phyloP scores from a whole-genome alignment of 2,113 vertebrate species.

The Cisticola juncidis region DNA sequence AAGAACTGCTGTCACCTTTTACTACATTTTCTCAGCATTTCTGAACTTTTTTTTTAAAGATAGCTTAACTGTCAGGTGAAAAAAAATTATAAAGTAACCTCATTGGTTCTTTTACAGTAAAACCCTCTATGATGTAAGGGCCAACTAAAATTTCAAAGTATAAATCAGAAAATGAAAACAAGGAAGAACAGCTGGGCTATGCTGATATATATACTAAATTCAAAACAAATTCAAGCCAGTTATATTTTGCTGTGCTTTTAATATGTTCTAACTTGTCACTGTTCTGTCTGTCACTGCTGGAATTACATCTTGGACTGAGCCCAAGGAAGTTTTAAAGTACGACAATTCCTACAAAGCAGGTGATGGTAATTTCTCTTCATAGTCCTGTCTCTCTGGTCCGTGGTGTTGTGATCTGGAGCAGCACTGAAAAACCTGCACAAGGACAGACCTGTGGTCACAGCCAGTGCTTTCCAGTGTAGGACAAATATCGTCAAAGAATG shows the following conservation, averaged over 20 bases:
- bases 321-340: background rate
- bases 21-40: constrained; percentile 4
- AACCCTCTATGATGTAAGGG: background rate
- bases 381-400: background rate
- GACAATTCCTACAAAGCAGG: background rate
- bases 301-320: background rate
- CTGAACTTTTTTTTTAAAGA: background rate
- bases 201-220: constrained; percentile 22
- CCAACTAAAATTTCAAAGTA: background rate
- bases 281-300: background rate
- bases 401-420: background rate
- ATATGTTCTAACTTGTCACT: background rate
- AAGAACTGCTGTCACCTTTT: constrained; percentile 46
- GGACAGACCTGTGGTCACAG: background rate
- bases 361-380: background rate
- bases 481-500: background rate
- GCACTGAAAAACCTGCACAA: background rate
- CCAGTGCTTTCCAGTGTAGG: background rate
- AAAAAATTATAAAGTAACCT: background rate
- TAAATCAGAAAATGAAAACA: background rate
- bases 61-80: background rate
- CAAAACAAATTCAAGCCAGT: background rate
- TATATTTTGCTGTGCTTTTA: background rate
- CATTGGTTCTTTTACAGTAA: background rate
- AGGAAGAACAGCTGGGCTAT: background rate